A percentile compares a stretch with the other conserved stretches of the same genome.
phyloP scores from a whole-genome alignment of 2,113 vertebrate species.

The Rostratula benghalensis region DNA sequence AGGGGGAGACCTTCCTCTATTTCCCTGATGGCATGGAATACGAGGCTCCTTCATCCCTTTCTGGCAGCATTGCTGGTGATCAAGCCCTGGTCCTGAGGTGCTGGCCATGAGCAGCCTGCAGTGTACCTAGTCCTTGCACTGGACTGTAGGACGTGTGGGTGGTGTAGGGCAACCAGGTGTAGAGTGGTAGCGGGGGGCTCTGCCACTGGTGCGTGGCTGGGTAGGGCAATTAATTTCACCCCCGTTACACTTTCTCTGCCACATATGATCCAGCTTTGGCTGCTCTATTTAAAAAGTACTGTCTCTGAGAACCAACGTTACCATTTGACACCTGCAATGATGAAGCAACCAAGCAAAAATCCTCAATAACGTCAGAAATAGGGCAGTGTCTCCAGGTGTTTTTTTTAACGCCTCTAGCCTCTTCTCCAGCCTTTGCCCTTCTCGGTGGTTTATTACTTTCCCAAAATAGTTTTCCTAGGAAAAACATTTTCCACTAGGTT shows the following conservation, averaged over 20 bases:
- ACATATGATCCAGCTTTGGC: not conserved
- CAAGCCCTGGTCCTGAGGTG: not conserved
- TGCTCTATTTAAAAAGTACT: not conserved
- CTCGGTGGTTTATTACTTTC: slow-evolving; percentile 33
- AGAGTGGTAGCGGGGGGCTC: too few species aligned
- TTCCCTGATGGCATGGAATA: not conserved
- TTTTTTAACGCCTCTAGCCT: not conserved
- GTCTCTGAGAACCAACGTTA: not conserved
- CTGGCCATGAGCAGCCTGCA: not conserved
- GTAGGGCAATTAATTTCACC: not conserved
- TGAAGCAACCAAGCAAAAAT: not conserved
- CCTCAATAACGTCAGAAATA: not conserved
- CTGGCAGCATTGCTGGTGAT: not conserved
- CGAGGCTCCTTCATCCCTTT: not conserved
- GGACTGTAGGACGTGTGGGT: not conserved
- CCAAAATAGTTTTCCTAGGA: slow-evolving; percentile 33
- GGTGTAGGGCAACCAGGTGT: too few species aligned
- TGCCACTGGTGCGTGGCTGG: not conserved
- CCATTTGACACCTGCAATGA: not conserved
- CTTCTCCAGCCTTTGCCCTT: slow-evolving; percentile 13
- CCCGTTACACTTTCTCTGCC: not conserved
- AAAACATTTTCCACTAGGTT: slow-evolving; percentile 30
- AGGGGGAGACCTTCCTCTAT: not conserved
- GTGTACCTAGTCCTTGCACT: not conserved
- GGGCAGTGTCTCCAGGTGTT: not conserved